A percentile compares a stretch with the other conserved stretches of the same genome.
These are phyloP conservation scores for Melanchra persicariae DNA, from an alignment of 2,888 invertebrate genomes.

Conservation along the genomic window DNA sequence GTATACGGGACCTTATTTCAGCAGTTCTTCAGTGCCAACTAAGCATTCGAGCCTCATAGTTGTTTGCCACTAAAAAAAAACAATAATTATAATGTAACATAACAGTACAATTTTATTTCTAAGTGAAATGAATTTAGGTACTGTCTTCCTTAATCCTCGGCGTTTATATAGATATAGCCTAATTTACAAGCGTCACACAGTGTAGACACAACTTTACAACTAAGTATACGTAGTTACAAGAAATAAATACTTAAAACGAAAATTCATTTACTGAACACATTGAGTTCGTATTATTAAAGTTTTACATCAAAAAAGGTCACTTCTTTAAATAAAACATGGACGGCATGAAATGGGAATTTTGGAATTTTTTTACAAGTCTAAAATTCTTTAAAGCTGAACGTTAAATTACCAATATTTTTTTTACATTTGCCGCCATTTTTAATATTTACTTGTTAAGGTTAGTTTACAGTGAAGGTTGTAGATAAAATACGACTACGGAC, in stretches of 20 bases:
- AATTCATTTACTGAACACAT: conserved; percentile 81
- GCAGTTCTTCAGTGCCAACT: not conserved
- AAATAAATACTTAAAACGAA: conserved; percentile 56
- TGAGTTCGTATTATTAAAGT: conserved; percentile 72
- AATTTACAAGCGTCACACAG: conserved; percentile 44
- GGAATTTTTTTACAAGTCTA: conserved; percentile 26
- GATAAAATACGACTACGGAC: conserved; percentile 8
- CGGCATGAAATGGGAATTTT: conserved; percentile 73
- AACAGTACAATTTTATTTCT: not conserved
- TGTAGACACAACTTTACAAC: conserved; percentile 42
- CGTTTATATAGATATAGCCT: conserved; percentile 27
- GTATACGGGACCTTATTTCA: not conserved
- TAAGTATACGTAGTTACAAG: conserved; percentile 37
- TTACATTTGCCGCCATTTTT: conserved; percentile 45
- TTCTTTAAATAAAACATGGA: conserved; percentile 78
- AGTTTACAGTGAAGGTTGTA: conserved; percentile 18
- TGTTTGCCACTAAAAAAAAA: not conserved
- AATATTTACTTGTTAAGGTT: conserved; percentile 17
- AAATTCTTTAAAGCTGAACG: conserved; percentile 53
- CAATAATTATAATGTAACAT: not conserved
- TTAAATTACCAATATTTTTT: conserved; percentile 22
- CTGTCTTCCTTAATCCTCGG: conserved; percentile 6
- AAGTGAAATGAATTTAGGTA: not conserved
- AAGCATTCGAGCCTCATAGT: not conserved
- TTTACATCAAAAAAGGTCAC: conserved; percentile 76